Evolutionary conservation across 2,113 vertebrate species (phyloP), one percentile per base, ranked within the genome.

Genomic region (Marmota monax): DNA sequence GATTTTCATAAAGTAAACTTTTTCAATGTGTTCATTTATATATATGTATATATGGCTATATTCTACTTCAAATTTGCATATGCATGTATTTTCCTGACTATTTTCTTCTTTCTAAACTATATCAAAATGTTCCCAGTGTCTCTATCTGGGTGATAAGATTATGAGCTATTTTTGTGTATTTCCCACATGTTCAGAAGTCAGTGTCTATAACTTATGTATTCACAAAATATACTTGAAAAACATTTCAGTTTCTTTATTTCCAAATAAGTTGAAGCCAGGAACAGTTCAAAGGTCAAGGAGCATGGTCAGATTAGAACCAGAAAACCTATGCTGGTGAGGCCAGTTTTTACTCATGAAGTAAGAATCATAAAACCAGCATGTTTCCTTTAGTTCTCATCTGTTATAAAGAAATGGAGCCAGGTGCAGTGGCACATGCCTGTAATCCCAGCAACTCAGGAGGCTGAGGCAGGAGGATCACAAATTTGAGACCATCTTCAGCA

Each of bases 1-100:
- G 95, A 83, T 67, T 95, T 92, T 84, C 37, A 69, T 25, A 51
- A 95, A 92, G 23, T 53, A 91, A 67, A 79, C 39, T 39, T 39
- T 39, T 34, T 9, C 58, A 78, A 84, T 32, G 84, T 88, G 16
- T 84, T 90, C 39, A 69, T 86, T 85, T 95, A 45, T 45, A 45
- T 42, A 12, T 65, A 67, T 82, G 9, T 37, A n/a, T 9, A 73
- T 72, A 20, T 67, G 77, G 13, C 51, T 92, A 82, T 85, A 80
- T 53, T 22, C 27, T 25, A 37, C 29, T 78, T 32, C 17, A 92
- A 80, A 39, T 70, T 76, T 85, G 20, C 79, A 56, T 67, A 25
- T 51, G 23, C 63, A 5, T 53, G 0, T 58, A 6, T 61, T 73
- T 34, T 69, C 5, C 29, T 73, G 23, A 56, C 25, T 25, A 4